Conservation (phyloP, 2,113 vertebrate genomes). For the Ctenomys sociabilis region DNA sequence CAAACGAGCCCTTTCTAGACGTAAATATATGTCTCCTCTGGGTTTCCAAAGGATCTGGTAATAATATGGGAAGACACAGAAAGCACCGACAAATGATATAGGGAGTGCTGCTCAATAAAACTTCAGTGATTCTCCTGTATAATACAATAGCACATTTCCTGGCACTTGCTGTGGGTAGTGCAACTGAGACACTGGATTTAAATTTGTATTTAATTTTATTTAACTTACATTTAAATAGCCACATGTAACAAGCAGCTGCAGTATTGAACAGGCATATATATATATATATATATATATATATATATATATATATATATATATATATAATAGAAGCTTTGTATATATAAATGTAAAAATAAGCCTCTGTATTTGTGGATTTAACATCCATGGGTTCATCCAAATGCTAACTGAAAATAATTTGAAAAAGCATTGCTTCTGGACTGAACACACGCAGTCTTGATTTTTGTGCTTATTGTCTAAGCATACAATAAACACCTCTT, state of each 20-base stretch:
- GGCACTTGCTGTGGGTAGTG: background rate
- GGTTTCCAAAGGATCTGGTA: background rate
- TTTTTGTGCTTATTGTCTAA: background rate
- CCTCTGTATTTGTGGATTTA: background rate
- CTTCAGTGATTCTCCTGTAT: too few species aligned
- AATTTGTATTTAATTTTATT: background rate
- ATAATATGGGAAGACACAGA: background rate
- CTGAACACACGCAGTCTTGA: background rate
- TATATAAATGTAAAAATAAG: background rate
- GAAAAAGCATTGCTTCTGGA: background rate
- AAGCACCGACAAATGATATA: background rate
- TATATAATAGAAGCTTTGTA: background rate
- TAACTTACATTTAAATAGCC: background rate
- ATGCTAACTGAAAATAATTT: background rate
- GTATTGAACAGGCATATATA: background rate
- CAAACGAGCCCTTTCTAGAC: background rate
- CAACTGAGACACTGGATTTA: background rate
- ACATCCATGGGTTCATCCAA: background rate
- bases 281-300: too few species aligned
- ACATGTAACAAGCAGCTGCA: background rate
- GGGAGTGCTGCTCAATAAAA: too few species aligned
- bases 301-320: too few species aligned
- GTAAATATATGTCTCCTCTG: background rate
- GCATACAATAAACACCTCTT: background rate
- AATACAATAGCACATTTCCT: rapidly evolving